A percentile compares a stretch with the other conserved stretches of the same genome.
phyloP scores from a whole-genome alignment of 1,140 invertebrate species.

The Leptinotarsa lineolata region DNA sequence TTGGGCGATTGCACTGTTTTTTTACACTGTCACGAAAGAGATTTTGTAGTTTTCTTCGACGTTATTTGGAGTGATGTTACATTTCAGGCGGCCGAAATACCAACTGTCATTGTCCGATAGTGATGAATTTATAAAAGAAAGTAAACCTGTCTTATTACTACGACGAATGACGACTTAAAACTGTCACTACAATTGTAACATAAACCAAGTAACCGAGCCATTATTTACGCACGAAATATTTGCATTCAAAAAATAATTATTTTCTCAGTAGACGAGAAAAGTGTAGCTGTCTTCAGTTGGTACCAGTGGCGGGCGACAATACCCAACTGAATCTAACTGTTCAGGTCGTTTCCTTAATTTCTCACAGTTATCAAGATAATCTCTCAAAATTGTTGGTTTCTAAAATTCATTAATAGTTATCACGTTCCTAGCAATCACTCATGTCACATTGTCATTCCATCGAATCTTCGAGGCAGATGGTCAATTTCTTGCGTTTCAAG shows the following conservation, averaged over 20 bases:
- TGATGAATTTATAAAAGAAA: slow-evolving; percentile 24
- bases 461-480: not conserved
- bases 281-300: slow-evolving; percentile 14
- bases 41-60: not conserved
- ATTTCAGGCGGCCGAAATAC: not conserved
- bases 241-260: slow-evolving; percentile 23
- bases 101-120: not conserved
- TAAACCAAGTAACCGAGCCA: slow-evolving; percentile 27
- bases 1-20: not conserved
- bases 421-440: not conserved
- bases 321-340: not conserved
- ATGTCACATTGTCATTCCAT: not conserved
- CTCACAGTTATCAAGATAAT: not conserved
- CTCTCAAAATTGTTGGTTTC: not conserved
- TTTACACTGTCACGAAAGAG: not conserved
- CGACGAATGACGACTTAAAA: slow-evolving; percentile 1
- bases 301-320: slow-evolving; percentile 14
- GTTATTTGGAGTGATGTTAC: not conserved
- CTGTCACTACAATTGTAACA: slow-evolving; percentile 32
- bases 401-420: not conserved
- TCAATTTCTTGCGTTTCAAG: too few relatives aligned
- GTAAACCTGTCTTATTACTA: slow-evolving; percentile 14
- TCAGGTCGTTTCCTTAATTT: not conserved
- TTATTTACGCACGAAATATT: slow-evolving; percentile 38
- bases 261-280: slow-evolving; percentile 21